These are phyloP conservation scores for Henricia sp. DNA, from an alignment of 53 echinoderm and acorn worm species.

Conservation along the genomic window DNA sequence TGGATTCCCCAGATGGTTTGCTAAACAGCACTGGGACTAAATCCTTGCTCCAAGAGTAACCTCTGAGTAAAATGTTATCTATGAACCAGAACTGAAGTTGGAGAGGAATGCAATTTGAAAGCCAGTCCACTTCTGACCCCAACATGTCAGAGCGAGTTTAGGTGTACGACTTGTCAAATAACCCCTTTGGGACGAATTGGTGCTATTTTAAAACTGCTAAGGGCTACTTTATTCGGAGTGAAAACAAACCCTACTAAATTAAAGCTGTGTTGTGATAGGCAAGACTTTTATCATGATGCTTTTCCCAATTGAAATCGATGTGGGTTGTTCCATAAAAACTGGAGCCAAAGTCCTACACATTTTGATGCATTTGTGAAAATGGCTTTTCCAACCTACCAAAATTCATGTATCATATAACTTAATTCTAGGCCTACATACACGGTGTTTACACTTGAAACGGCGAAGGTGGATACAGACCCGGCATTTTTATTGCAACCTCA, in stretches of 20 bases:
- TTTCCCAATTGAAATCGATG: too few species aligned
- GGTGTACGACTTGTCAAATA: background rate
- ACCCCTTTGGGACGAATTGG: background rate
- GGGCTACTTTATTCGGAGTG: background rate
- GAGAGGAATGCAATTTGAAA: conserved; percentile 38
- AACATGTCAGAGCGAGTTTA: background rate
- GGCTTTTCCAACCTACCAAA: too few species aligned
- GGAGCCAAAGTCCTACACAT: too few species aligned
- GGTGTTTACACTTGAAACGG: too few species aligned
- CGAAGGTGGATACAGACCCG: too few species aligned
- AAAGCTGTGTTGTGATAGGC: too few species aligned
- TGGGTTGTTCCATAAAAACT: too few species aligned
- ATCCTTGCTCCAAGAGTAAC: conserved; percentile 2
- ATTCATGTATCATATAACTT: too few species aligned
- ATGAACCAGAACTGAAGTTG: conserved; percentile 12
- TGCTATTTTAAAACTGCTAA: conserved; percentile 13
- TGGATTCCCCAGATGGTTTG: background rate
- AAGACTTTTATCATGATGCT: too few species aligned
- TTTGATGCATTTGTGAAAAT: too few species aligned
- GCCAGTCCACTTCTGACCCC: conserved; percentile 12
- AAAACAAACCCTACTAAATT: background rate
- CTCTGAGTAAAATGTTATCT: conserved; percentile 37
- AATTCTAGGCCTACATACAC: too few species aligned
- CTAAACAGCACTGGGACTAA: conserved; percentile 15
- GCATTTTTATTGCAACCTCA: too few species aligned